These are phyloP conservation scores for Drosophila insularis DNA, from an alignment of 1,140 invertebrate genomes.

Conservation along the genomic window DNA sequence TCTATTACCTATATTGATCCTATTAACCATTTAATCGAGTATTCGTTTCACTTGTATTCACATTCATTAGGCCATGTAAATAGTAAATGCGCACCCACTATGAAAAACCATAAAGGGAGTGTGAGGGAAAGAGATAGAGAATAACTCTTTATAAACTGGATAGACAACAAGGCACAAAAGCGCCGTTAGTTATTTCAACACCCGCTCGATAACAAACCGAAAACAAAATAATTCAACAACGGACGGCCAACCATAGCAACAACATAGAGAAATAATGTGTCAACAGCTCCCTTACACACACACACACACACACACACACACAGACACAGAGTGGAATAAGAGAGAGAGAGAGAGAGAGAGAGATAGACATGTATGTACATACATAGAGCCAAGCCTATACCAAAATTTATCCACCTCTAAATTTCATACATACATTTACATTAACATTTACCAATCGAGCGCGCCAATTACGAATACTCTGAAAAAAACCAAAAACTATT, in stretches of 20 bases:
- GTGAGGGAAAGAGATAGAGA: background rate
- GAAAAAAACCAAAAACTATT: conserved; percentile 22
- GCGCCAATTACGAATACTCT: conserved; percentile 65
- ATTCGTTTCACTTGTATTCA: background rate
- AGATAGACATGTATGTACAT: conserved; percentile 26
- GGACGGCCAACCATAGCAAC: conserved; percentile 7
- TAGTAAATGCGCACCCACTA: conserved; percentile 13
- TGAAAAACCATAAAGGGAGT: background rate
- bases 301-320: conserved; percentile 45
- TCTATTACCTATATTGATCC: background rate
- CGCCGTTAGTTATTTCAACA: conserved; percentile 60
- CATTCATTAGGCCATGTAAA: conserved; percentile 1
- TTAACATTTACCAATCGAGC: conserved; percentile 63
- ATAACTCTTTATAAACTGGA: conserved; percentile 32
- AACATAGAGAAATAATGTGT: conserved; percentile 30
- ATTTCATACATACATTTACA: conserved; percentile 48
- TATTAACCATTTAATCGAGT: background rate
- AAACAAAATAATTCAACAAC: conserved; percentile 19
- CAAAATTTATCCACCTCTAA: conserved; percentile 34
- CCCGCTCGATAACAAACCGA: conserved; percentile 51
- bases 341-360: background rate
- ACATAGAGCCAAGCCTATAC: conserved; percentile 23
- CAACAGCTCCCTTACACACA: conserved; percentile 37
- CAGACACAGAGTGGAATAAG: background rate
- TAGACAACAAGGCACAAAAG: conserved; percentile 33